Evolutionary conservation across 92 coral and sea anemone genomes (phyloP).

Genomic region (Scolanthus callimorphus): DNA sequence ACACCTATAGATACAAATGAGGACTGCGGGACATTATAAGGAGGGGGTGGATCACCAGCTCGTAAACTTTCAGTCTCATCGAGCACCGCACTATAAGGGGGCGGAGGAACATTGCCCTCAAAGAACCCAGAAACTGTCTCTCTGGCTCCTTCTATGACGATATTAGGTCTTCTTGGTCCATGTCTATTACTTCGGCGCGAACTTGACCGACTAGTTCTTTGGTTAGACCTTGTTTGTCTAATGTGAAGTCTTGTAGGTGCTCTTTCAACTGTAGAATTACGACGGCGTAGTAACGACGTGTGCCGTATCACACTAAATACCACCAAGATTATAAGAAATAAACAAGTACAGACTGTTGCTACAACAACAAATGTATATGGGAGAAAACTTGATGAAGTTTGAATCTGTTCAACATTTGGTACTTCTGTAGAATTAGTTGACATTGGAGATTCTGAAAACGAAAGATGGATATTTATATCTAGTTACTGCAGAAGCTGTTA

Average conservation of each 20-base stretch:
- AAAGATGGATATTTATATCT: no score
- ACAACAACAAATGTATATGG: slow-evolving; percentile 88
- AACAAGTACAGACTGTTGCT: slow-evolving; percentile 87
- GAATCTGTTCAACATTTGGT: slow-evolving; percentile 15
- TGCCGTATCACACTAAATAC: slow-evolving; percentile 89
- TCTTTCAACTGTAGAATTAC: slow-evolving; percentile 62
- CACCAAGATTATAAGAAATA: slow-evolving; percentile 73
- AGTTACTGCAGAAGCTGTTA: no score
- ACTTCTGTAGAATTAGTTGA: slow-evolving; percentile 6
- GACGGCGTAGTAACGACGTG: slow-evolving; percentile 47
- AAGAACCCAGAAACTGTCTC: slow-evolving; percentile 88
- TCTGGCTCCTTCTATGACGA: slow-evolving; percentile 57
- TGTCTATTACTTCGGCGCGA: slow-evolving; percentile 38
- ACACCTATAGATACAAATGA: slow-evolving; percentile 68
- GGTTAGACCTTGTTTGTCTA: slow-evolving; percentile 42
- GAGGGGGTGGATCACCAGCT: slow-evolving; percentile 85
- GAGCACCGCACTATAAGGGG: slow-evolving; percentile 77
- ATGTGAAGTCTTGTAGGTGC: slow-evolving; percentile 59
- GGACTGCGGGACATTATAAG: slow-evolving; percentile 49
- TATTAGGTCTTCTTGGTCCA: slow-evolving; percentile 55
- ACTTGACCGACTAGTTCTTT: slow-evolving; percentile 54
- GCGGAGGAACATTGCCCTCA: slow-evolving; percentile 92
- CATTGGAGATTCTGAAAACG: slow-evolving; percentile 4
- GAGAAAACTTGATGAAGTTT: slow-evolving; percentile 37
- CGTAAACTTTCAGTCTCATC: slow-evolving; percentile 83